Conservation (phyloP, 2,888 invertebrate genomes). For the Eumacrocentrus americanus region DNA sequence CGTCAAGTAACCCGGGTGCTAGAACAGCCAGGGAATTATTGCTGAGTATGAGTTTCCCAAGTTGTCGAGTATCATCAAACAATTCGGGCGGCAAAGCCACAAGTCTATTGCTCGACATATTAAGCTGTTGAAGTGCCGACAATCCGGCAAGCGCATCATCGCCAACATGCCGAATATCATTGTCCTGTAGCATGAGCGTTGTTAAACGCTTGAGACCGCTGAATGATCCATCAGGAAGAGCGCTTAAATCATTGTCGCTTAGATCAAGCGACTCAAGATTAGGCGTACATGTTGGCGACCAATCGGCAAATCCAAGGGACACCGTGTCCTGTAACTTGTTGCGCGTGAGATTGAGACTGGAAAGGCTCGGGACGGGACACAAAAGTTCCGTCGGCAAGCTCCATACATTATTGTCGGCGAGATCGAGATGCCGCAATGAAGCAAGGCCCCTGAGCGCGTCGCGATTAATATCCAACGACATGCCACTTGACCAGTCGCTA, state of each 20-base stretch:
- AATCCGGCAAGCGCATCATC: constrained; percentile 78
- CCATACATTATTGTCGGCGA: constrained; percentile 81
- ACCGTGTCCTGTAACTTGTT: constrained; percentile 80
- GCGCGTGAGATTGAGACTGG: constrained; percentile 74
- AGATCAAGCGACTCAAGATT: constrained; percentile 75
- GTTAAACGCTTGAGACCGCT: constrained; percentile 73
- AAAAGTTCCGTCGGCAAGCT: constrained; percentile 74
- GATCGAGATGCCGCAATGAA: constrained; percentile 71
- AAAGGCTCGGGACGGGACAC: constrained; percentile 74
- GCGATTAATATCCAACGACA: constrained; percentile 76
- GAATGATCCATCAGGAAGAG: constrained; percentile 74
- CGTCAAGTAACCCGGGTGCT: constrained; percentile 76
- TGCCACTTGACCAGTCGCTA: constrained; percentile 79
- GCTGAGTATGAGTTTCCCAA: constrained; percentile 75
- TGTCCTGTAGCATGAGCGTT: constrained; percentile 76
- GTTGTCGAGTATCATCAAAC: constrained; percentile 75
- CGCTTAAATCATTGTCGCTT: constrained; percentile 75
- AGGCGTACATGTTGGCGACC: constrained; percentile 73
- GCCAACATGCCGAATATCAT: constrained; percentile 75
- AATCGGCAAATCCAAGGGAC: constrained; percentile 77
- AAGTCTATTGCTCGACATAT: constrained; percentile 80
- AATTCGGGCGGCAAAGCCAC: constrained; percentile 79
- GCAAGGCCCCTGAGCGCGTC: constrained; percentile 75
- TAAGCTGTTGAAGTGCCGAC: constrained; percentile 72
- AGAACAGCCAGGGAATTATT: constrained; percentile 79